Evolutionary conservation across 2,888 invertebrate genomes (phyloP), one percentile per base, ranked within the genome.

Genomic region (Nowickia ferox): DNA sequence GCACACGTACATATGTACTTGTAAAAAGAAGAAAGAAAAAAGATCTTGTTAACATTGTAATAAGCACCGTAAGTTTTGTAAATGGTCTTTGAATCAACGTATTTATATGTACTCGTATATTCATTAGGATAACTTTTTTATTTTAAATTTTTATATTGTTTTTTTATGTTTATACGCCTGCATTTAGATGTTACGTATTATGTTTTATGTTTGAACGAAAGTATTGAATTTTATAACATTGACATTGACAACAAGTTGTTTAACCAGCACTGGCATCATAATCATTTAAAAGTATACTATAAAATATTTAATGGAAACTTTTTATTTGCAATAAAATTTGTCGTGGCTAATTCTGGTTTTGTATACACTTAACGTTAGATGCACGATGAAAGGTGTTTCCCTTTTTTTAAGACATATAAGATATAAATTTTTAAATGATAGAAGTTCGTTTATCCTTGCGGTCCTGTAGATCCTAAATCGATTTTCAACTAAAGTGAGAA

Each of bases 151-250:
- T 30, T 30, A 69, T 22, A 44, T 53, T n/a, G 22, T 11, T 59
- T 46, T n/a, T 46, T 44, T 51, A 9, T 63, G 5, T 51, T 22
- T 44, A 38, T 40, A 10, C 51, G 55, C 48, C 10, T 19, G n/a
- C 15, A 46, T 6, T 30, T 30, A 30, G 10, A 48, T 13, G 22
- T 13, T 48, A 46, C 19, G 22, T 53, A 63, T 46, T 42, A n/a
- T 22, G 15, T 65, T 65, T 55, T 38, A 30, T 53, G 17, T 17
- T 11, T 42, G 59, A 59, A 19, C 40, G 42, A 42, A 53, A 17
- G n/a, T 63, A 55, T 84, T 74, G 75, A 65, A 79, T 84, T 84
- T 79, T 79, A 71, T 80, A 79, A 80, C 79, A 79, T 84, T 84
- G 79, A 84, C 84, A 79, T 79, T 84, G 79, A 38, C 68, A 61